Percentiles rank a stretch among this genome's conserved stretches.
Conservation (phyloP, 2,888 invertebrate species). For the Neria commutata region DNA sequence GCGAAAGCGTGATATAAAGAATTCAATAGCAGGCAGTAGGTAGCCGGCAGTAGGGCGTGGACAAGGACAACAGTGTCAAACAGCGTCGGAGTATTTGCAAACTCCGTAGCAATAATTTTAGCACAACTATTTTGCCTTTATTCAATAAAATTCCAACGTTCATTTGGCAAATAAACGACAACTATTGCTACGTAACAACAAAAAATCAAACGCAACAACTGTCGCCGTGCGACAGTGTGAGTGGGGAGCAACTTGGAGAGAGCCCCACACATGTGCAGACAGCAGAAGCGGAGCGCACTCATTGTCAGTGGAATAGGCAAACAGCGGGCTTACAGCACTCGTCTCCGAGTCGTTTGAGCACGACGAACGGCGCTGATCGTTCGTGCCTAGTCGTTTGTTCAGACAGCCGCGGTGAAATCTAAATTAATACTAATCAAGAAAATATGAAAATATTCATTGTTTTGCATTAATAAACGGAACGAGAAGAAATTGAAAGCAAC, state of each 20-base stretch:
- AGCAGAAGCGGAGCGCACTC: too few species aligned
- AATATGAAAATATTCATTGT: not conserved
- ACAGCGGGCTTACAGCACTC: too few species aligned
- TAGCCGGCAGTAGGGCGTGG: too few species aligned
- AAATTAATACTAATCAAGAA: conserved; percentile 8
- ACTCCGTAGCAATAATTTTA: not conserved
- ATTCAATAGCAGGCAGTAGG: too few species aligned
- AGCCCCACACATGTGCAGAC: too few species aligned
- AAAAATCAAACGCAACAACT: conserved; percentile 1
- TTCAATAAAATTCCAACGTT: not conserved
- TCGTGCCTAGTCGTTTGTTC: conserved; percentile 1
- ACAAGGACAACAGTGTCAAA: too few species aligned
- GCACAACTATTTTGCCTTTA: not conserved
- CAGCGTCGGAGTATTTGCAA: too few species aligned
- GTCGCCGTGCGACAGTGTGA: conserved; percentile 1
- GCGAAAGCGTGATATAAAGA: too few species aligned
- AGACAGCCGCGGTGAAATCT: conserved; percentile 6
- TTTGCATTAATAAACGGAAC: not conserved
- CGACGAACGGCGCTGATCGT: not conserved
- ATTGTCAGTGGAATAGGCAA: too few species aligned
- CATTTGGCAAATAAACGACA: not conserved
- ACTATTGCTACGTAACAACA: conserved; percentile 12
- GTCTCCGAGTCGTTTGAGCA: too few species aligned
- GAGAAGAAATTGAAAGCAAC: too few species aligned
- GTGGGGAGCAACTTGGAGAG: not conserved